Evolutionary conservation across 2,888 invertebrate species (phyloP).

Genomic region (Germaria angustata): DNA sequence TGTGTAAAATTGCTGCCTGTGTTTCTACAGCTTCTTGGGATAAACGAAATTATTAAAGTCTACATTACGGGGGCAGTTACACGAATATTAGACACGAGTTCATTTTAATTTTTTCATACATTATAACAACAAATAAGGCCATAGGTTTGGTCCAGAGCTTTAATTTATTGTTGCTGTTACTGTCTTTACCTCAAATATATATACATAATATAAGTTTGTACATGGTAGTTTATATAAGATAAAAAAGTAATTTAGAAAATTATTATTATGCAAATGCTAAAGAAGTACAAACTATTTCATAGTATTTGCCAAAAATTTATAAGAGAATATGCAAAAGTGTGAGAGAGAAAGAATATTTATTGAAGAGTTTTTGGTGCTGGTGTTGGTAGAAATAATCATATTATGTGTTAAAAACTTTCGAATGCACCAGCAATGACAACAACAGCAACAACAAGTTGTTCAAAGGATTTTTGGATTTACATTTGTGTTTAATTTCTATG

Average conservation of each 20-base stretch:
- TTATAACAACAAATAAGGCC: slow-evolving; percentile 15
- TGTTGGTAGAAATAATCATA: slow-evolving; percentile 63
- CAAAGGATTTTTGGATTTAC: slow-evolving; percentile 65
- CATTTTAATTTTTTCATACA: slow-evolving; percentile 17
- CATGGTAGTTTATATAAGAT: neutral
- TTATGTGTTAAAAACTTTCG: slow-evolving; percentile 59
- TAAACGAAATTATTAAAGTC: slow-evolving; percentile 18
- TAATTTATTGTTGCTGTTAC: slow-evolving; percentile 37
- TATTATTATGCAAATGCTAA: slow-evolving; percentile 65
- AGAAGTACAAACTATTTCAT: slow-evolving; percentile 61
- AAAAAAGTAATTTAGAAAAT: slow-evolving; percentile 6
- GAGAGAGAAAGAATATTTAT: neutral
- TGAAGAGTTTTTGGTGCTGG: neutral
- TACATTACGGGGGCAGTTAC: slow-evolving; percentile 18
- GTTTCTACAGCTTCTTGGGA: slow-evolving; percentile 35
- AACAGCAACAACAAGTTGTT: slow-evolving; percentile 45
- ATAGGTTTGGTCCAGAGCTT: slow-evolving; percentile 33
- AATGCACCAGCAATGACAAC: slow-evolving; percentile 34
- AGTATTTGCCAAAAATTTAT: slow-evolving; percentile 36
- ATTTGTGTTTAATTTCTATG: slow-evolving; percentile 60
- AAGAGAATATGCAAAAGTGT: neutral
- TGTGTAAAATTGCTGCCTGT: neutral
- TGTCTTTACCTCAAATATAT: neutral
- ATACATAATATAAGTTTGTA: neutral
- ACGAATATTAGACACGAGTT: neutral